phyloP scores from a whole-genome alignment of 2,113 vertebrate genomes.

The Saguinus midas region DNA sequence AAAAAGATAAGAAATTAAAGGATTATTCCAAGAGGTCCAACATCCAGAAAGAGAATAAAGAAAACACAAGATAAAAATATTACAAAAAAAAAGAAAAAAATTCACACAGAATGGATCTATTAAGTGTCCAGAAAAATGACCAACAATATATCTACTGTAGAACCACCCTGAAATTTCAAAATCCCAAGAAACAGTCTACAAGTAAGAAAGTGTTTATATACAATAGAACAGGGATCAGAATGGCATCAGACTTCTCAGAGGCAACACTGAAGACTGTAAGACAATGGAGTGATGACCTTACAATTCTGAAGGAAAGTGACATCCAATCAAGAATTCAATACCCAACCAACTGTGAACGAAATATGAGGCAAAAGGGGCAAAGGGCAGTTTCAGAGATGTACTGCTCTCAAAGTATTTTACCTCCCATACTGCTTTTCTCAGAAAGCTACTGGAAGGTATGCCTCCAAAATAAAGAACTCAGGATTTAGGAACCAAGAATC shows the following conservation, averaged over 20 bases:
- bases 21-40: not conserved
- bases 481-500: not conserved
- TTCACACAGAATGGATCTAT: not conserved
- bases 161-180: constrained; percentile 6
- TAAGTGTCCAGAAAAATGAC: not conserved
- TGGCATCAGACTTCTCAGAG: not conserved
- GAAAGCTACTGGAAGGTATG: not conserved
- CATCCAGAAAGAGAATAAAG: not conserved
- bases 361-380: not conserved
- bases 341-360: not conserved
- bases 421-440: not conserved
- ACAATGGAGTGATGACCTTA: not conserved
- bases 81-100: not conserved
- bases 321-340: not conserved
- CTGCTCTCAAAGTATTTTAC: not conserved
- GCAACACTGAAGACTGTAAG: not conserved
- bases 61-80: not conserved
- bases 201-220: not conserved
- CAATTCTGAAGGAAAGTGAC: not conserved
- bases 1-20: not conserved
- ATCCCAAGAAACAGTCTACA: not conserved
- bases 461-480: not conserved
- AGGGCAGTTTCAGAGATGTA: not conserved
- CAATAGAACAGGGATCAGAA: not conserved
- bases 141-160: not conserved